Conservation (phyloP, 2,888 invertebrate genomes). For the Dicyrtoma fusca region DNA sequence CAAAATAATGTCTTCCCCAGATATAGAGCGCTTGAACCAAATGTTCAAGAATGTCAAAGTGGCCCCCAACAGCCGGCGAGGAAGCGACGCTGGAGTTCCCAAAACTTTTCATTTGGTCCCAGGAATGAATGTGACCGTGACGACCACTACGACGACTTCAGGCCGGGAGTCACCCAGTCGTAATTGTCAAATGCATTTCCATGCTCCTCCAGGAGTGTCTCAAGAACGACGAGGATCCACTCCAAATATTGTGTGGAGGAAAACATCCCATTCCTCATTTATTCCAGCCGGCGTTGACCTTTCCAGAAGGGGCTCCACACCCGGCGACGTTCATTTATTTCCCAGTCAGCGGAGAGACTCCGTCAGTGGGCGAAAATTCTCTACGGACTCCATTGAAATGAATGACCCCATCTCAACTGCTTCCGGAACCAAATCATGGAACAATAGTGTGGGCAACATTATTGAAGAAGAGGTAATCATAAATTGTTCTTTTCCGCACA, state of each 20-base stretch:
- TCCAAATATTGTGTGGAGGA: conserved; percentile 55
- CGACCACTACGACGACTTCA: conserved; percentile 34
- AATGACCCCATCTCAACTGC: conserved; percentile 41
- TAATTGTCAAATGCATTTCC: conserved; percentile 51
- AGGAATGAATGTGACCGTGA: conserved; percentile 45
- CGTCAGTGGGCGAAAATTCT: conserved; percentile 47
- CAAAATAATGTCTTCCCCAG: conserved; percentile 42
- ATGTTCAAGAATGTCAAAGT: conserved; percentile 53
- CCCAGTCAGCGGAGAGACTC: conserved; percentile 42
- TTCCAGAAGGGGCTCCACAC: conserved; percentile 54
- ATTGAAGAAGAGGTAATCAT: conserved; percentile 57
- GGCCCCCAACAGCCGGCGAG: conserved; percentile 44
- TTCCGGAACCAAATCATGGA: conserved; percentile 45
- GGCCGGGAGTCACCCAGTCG: conserved; percentile 47
- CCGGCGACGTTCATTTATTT: conserved; percentile 53
- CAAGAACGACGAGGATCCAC: conserved; percentile 55
- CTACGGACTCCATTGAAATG: conserved; percentile 56
- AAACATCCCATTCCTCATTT: conserved; percentile 43
- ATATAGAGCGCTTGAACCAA: conserved; percentile 51
- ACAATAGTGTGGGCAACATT: conserved; percentile 41
- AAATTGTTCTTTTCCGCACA: no score
- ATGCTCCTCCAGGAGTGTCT: conserved; percentile 45
- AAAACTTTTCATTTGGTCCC: conserved; percentile 54
- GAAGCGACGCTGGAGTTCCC: conserved; percentile 53
- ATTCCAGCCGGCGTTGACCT: conserved; percentile 43